A percentile compares a stretch with the other conserved stretches of the same genome.
Conservation (phyloP, 2,888 invertebrate genomes). For the Candidula unifasciata region DNA sequence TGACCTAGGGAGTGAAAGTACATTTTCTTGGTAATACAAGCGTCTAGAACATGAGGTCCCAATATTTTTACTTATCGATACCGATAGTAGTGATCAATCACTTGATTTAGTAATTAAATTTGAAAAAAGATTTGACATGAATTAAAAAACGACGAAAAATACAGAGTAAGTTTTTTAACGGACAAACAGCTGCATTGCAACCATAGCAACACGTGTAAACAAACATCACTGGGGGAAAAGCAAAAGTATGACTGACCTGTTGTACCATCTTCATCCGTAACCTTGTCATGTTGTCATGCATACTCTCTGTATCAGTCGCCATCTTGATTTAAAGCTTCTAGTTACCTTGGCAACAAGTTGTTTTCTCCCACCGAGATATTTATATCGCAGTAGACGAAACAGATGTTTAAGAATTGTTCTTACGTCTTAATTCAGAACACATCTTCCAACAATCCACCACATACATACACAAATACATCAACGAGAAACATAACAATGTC, state of each 20-base stretch:
- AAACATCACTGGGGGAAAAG: neutral
- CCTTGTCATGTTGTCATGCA: conserved; percentile 64
- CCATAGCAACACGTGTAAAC: neutral
- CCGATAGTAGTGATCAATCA: too few species aligned
- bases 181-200: too few species aligned
- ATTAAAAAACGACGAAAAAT: too few species aligned
- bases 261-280: conserved; percentile 66
- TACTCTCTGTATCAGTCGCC: conserved; percentile 64
- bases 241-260: conserved; percentile 59
- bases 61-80: too few species aligned
- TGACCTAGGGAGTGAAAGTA: too few species aligned
- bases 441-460: neutral
- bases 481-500: too few species aligned
- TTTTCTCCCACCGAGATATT: neutral
- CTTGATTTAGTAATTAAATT: too few species aligned
- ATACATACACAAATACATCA: too few species aligned
- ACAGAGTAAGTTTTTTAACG: too few species aligned
- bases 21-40: too few species aligned
- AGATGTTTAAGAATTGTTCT: neutral
- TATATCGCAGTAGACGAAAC: neutral
- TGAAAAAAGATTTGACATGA: too few species aligned
- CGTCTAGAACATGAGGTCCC: too few species aligned
- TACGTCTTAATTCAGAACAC: neutral
- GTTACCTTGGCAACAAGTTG: neutral
- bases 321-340: conserved; percentile 32